Base-by-base conservation (phyloP, 1,140 invertebrate species). In the Drosophila micromelanica region DNA sequence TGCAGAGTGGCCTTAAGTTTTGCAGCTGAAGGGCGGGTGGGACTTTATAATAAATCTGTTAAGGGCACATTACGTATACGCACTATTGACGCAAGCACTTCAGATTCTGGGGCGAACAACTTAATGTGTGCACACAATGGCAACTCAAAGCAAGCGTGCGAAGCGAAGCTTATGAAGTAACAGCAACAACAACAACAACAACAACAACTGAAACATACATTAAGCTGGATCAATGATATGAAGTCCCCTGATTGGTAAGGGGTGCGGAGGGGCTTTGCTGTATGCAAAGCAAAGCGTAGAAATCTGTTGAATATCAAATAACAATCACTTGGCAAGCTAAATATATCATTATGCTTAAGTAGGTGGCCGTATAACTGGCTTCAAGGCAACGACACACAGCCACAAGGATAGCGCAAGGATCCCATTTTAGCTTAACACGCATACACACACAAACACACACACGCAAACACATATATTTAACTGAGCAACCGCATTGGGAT, bases 251-350 rank as follows among this genome's bases (percentile, higher is more conserved):
- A 32, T 62, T 45, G 55, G 23, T 7, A 17, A 7, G 23, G 17
- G 35, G 35, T 15, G 45, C 13, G n/a, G 9, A 30, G 40, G 7
- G 17, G 17, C 11, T 13, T 23, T 9, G 23, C 12, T 54, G 43
- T 37, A 65, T 48, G 45, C 42, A 12, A 46, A 46, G 15, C 45
- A 15, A 62, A 46, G 63, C 71, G 59, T 40, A 74, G 71, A 89
- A 89, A 89, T 89, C 85, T 89, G 85, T 89, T 89, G 85, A 89
- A 89, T 89, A 89, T 89, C 85, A 90, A 89, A 89, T 89, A 89
- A 89, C 85, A 89, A 89, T 90, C 85, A 89, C 85, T 89, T 89
- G 80, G 85, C 71, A 89, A 85, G 85, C 80, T 90, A 89, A 89
- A 89, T 89, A 89, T 89, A 89, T 89, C 85, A 89, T 89, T 89